Evolutionary conservation across 2,113 vertebrate genomes (phyloP).

Genomic region (Phocoena phocoena): DNA sequence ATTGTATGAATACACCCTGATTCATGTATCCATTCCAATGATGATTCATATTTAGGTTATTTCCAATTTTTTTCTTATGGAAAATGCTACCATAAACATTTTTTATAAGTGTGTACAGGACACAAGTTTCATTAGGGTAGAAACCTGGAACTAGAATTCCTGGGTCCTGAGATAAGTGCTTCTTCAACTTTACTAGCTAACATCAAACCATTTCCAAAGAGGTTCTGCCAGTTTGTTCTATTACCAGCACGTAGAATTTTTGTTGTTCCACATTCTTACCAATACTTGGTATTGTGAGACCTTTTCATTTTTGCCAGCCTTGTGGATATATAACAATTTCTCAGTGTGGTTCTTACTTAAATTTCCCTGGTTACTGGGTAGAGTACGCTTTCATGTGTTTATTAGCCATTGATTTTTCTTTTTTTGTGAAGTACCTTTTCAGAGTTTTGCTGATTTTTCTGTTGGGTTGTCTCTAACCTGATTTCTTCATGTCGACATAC

Average conservation of each 20-base stretch:
- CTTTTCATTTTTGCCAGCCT: background rate
- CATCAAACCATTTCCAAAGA: background rate
- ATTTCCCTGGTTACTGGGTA: background rate
- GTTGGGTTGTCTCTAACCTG: background rate
- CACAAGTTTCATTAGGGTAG: background rate
- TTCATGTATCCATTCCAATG: background rate
- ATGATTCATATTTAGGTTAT: background rate
- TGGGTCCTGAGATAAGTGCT: background rate
- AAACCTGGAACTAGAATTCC: background rate
- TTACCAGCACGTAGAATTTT: background rate
- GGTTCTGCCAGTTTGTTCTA: background rate
- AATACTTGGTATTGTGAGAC: background rate
- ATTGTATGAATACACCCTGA: background rate
- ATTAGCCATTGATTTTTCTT: background rate
- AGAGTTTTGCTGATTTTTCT: background rate
- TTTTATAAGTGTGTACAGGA: background rate
- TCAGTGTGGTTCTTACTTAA: background rate
- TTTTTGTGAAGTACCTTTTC: background rate
- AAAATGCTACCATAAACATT: background rate
- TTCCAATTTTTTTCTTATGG: background rate
- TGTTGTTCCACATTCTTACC: background rate
- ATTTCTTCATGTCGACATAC: background rate
- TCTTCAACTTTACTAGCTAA: constrained; percentile 8
- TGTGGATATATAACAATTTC: background rate
- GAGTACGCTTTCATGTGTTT: constrained; percentile 3